Base-by-base conservation (phyloP, 1,140 invertebrate species). In the Uloborus diversus region DNA sequence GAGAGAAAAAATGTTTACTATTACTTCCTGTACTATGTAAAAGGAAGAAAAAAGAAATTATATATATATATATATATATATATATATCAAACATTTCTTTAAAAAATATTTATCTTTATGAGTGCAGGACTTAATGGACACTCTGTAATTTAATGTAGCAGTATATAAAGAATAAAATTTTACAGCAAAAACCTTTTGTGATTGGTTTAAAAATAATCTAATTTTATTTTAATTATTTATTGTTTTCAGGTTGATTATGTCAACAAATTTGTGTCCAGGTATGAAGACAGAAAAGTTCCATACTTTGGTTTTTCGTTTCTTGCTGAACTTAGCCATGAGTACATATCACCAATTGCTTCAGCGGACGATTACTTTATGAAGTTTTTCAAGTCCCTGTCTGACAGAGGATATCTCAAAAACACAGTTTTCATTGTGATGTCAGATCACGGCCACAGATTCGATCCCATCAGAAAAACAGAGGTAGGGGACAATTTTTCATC, bases 221-320 rank as follows among this genome's bases (percentile, higher is more conserved):
- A n/a, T n/a, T n/a, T n/a, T n/a, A n/a, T n/a, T n/a, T n/a, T n/a
- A n/a, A n/a, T n/a, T n/a, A n/a, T n/a, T n/a, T n/a, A n/a, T 49
- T n/a, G 4, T 23, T 73, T 66, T 17, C 23, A 78, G 73, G 14
- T 78, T 49, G 62, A 78, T 23, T 78, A 78, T 23, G 20, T 78
- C 1, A 20, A 37, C 20, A 14, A 57, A 23, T 78, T 78, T 33
- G 14, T 78, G 4, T 17, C 42, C 7, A 37, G 30, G 11, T 66
- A 78, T 20, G 4, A 32, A 13, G 3, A 4, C 0, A n/a, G 7
- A 9, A 42, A 5, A 7, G 30, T n/a, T 14, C 78, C 81, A 1
- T 82, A 78, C 27, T 88, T 88, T 83, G 84, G 82, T 11, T 87
- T 88, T 65, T 83, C 84, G 4, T 79, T 81, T 27, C 53, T 81